Evolutionary conservation across 92 coral and sea anemone genomes (phyloP), one percentile per base, ranked within the genome.

Genomic region (Galaxea fascicularis): DNA sequence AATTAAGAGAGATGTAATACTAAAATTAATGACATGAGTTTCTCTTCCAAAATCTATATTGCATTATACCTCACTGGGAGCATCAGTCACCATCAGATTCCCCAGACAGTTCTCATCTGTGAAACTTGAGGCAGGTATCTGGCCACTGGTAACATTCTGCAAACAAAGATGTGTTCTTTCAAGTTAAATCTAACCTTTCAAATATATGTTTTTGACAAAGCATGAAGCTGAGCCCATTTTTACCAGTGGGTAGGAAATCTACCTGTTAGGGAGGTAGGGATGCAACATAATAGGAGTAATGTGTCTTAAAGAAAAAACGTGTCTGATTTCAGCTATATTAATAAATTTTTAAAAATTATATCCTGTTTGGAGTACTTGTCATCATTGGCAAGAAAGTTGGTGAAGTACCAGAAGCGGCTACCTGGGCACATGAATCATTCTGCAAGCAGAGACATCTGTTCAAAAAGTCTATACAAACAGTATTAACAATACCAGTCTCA

Each of bases 141-240:
- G 76, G 7, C 15, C 49, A 71, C 76, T 44, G 44, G 76, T 71
- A 71, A 71, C 56, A 71, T 71, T 71, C 76, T 71, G 76, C 76
- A 71, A 71, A 71, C 53, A 71, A 71, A 71, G 14, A n/a, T 35
- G 11, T 71, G 76, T 71, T 71, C 8, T 39, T 31, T 41, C 53
- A 26, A 28, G 41, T 65, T 26, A 24, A 45, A 71, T 65, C 44
- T 65, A 25, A 65, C 71, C 44, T 65, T 16, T 30, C 25, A 65
- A 65, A 65, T 21, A 16, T 26, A 35, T 71, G 76, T 26, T 71
- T 71, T 71, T 71, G 56, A 71, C 21, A 8, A 71, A 71, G 76
- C 29, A 71, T 71, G 53, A 71, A 41, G 56, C 76, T 71, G 53
- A 46, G 53, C 49, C 39, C 53, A 71, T 71, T 71, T 20, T 65